These are phyloP conservation scores for Tribolium freemani DNA, from an alignment of 2,888 invertebrate genomes.

Conservation along the genomic window DNA sequence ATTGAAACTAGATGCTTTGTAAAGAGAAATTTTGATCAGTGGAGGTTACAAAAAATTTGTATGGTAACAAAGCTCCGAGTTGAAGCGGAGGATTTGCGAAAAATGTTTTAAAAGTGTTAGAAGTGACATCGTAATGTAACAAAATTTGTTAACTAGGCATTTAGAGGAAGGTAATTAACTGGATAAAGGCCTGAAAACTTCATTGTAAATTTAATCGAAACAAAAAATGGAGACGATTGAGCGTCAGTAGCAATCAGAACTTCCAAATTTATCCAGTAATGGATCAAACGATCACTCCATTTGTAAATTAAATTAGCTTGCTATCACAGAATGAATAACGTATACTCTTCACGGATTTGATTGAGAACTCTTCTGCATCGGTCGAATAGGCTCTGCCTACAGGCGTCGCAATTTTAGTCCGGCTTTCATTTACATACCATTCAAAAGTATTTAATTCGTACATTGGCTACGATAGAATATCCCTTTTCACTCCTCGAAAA, in stretches of 20 bases:
- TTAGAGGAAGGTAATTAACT: conserved; percentile 34
- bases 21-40: conserved; percentile 32
- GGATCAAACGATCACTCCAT: conserved; percentile 50
- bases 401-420: conserved; percentile 31
- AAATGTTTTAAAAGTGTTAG: conserved; percentile 2
- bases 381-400: conserved; percentile 41
- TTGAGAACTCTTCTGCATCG: conserved; percentile 51
- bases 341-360: conserved; percentile 50
- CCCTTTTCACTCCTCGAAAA: conserved; percentile 4
- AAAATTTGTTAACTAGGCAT: conserved; percentile 17
- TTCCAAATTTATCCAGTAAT: conserved; percentile 45
- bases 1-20: not conserved
- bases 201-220: conserved; percentile 35
- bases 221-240: conserved; percentile 41
- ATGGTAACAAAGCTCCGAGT: conserved; percentile 8
- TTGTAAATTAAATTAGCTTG: conserved; percentile 49
- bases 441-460: conserved; percentile 40
- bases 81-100: conserved; percentile 5
- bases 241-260: conserved; percentile 44
- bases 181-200: conserved; percentile 28
- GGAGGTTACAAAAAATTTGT: not conserved
- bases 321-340: conserved; percentile 51
- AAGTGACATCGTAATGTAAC: conserved; percentile 5
- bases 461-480: conserved; percentile 36
- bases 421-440: conserved; percentile 45